These are phyloP conservation scores for Dasysyrphus tricinctus DNA, from an alignment of 2,888 invertebrate genomes.

Conservation along the genomic window DNA sequence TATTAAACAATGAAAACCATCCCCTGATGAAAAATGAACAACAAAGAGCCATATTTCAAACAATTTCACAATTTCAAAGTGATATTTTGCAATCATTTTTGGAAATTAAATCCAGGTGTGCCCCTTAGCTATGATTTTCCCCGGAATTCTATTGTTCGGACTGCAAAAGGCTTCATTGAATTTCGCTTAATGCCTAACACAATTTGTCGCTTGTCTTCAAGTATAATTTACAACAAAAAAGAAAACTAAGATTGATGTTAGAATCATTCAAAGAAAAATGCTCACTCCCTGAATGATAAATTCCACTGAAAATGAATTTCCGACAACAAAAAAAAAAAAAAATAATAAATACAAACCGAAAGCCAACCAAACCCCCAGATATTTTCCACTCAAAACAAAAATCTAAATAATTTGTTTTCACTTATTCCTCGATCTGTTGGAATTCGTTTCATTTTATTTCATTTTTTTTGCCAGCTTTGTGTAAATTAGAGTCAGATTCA, in stretches of 20 bases:
- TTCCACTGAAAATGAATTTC: neutral
- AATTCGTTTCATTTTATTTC: constrained; percentile 29
- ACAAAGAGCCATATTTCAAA: constrained; percentile 6
- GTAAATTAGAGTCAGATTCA: constrained; percentile 42
- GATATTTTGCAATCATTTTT: constrained; percentile 25
- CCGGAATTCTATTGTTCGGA: constrained; percentile 60
- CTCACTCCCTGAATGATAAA: neutral
- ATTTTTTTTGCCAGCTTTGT: neutral
- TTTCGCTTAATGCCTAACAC: constrained; percentile 11
- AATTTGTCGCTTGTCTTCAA: constrained; percentile 38
- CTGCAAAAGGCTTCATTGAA: constrained; percentile 44
- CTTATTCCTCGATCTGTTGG: constrained; percentile 47
- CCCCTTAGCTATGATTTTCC: neutral
- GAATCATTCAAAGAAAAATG: constrained; percentile 38
- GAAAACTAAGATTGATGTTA: constrained; percentile 62
- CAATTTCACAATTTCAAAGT: neutral
- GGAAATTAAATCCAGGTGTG: constrained; percentile 54
- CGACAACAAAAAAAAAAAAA: constrained; percentile 20
- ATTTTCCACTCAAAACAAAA: constrained; percentile 35
- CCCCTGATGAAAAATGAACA: neutral
- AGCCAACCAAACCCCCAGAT: constrained; percentile 42
- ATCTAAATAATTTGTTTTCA: constrained; percentile 67
- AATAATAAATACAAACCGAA: neutral
- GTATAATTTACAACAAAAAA: constrained; percentile 14
- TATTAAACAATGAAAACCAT: neutral